phyloP scores from a whole-genome alignment of 2,113 vertebrate genomes.

The Caracal caracal region DNA sequence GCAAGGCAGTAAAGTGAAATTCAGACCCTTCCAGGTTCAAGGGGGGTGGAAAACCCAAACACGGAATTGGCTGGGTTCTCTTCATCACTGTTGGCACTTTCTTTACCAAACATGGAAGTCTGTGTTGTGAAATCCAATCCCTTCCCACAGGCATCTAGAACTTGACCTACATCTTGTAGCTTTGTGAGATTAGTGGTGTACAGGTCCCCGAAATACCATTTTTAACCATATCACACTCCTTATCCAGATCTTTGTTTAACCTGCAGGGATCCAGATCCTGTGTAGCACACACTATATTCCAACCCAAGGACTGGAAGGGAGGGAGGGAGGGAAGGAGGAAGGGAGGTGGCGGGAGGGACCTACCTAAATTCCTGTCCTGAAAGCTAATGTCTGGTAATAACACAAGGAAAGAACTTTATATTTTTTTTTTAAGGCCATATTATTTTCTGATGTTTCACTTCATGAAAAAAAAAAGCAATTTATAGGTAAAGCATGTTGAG shows the following conservation, averaged over 20 bases:
- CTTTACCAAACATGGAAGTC: constrained; percentile 65
- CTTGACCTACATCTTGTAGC: not conserved
- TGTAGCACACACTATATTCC: not conserved
- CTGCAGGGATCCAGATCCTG: not conserved
- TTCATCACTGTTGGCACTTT: not conserved
- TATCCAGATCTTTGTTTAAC: constrained; percentile 19
- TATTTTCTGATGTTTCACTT: constrained; percentile 43
- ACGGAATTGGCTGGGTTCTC: not conserved
- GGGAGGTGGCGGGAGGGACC: not conserved
- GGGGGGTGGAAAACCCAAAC: constrained; percentile 8
- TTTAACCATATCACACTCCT: constrained; percentile 14
- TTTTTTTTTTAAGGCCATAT: not conserved
- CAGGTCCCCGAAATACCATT: constrained; percentile 3
- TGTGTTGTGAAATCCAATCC: constrained; percentile 50
- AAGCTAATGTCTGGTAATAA: constrained; percentile 13
- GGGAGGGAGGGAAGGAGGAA: not conserved
- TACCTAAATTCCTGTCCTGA: not conserved
- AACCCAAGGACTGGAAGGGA: not conserved
- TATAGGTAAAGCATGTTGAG: constrained; percentile 53
- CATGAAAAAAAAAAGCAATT: constrained; percentile 52
- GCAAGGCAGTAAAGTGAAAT: not conserved
- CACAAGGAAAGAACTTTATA: not conserved
- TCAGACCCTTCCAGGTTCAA: not conserved
- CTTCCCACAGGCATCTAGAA: constrained; percentile 34
- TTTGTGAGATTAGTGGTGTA: not conserved